phyloP scores from a whole-genome alignment of 2,113 vertebrate species.

The Oryzias javanicus region DNA sequence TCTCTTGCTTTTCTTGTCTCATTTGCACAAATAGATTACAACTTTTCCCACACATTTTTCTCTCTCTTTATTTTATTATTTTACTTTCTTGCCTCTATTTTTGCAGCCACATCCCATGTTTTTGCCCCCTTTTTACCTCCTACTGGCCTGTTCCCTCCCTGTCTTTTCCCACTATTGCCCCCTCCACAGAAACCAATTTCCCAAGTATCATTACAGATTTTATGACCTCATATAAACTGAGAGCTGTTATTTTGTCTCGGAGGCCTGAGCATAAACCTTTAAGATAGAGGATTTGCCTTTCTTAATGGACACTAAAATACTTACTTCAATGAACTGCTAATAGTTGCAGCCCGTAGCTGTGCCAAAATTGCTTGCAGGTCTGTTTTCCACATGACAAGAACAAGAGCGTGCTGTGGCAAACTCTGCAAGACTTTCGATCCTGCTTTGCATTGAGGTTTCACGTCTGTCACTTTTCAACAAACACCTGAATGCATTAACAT shows the following conservation, averaged over 20 bases:
- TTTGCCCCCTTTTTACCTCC: neutral
- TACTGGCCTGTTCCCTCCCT: conserved; percentile 5
- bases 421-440: conserved; percentile 31
- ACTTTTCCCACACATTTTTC: conserved; percentile 14
- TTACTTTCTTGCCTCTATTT: neutral
- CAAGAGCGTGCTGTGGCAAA: conserved; percentile 35
- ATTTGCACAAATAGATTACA: conserved; percentile 13
- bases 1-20: conserved; percentile 33
- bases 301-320: conserved; percentile 69
- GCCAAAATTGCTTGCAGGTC: conserved; percentile 58
- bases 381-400: conserved; percentile 60
- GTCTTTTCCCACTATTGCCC: conserved; percentile 31
- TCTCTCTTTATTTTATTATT: neutral
- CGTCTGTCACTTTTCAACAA: conserved; percentile 16
- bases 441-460: conserved; percentile 22
- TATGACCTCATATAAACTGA: conserved; percentile 75
- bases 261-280: conserved; percentile 66
- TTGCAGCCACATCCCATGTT: neutral
- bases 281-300: conserved; percentile 65
- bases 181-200: conserved; percentile 68
- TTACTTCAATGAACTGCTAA: conserved; percentile 61
- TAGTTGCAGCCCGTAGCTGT: conserved; percentile 47
- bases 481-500: conserved; percentile 14
- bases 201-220: conserved; percentile 72
- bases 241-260: conserved; percentile 69